Conservation (phyloP, 2,888 invertebrate species). For the Hirtodrosophila confusa region DNA sequence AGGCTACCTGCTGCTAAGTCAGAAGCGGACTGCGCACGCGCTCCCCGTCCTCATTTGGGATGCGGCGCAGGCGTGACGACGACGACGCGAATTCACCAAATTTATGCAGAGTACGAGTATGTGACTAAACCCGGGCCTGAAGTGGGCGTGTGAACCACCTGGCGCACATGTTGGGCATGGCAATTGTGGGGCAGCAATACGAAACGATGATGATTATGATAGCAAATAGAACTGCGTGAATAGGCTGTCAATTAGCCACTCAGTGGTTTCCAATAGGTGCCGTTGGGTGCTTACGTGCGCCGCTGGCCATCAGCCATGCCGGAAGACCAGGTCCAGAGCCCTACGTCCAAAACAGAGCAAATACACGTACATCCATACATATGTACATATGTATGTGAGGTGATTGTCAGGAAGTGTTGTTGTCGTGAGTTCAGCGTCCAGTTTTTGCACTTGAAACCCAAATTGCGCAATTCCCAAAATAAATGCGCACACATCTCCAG, state of each 20-base stretch:
- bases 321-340: conserved; percentile 40
- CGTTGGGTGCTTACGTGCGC: conserved; percentile 53
- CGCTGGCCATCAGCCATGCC: conserved; percentile 42
- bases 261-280: conserved; percentile 21
- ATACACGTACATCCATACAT: background rate
- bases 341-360: conserved; percentile 11
- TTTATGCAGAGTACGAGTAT: conserved; percentile 33
- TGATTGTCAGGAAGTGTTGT: conserved; percentile 39
- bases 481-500: conserved; percentile 44
- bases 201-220: conserved; percentile 33
- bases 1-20: conserved; percentile 35
- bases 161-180: conserved; percentile 46
- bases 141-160: conserved; percentile 64
- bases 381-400: conserved; percentile 7
- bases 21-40: conserved; percentile 62
- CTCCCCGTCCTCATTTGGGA: conserved; percentile 48
- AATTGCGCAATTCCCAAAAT: conserved; percentile 74
- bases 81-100: conserved; percentile 26
- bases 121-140: conserved; percentile 34
- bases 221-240: conserved; percentile 38
- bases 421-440: conserved; percentile 61
- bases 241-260: conserved; percentile 30
- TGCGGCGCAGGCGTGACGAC: conserved; percentile 38
- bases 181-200: conserved; percentile 27
- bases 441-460: conserved; percentile 77